Percentiles rank a stretch among this genome's conserved stretches.
Conservation (phyloP, 1,140 invertebrate genomes). For the Acarapis woodi region DNA sequence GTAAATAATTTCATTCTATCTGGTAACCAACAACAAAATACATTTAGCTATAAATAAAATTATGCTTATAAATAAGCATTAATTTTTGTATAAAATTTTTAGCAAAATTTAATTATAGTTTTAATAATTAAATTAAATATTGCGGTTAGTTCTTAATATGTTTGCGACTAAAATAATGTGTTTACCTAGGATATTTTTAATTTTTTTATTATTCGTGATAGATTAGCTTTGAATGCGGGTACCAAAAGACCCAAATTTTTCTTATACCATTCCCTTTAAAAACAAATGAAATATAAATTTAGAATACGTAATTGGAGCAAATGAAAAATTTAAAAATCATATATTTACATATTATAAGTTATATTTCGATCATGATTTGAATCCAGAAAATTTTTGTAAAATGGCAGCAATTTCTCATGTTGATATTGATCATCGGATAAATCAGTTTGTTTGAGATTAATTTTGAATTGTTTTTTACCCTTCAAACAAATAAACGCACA, state of each 20-base stretch:
- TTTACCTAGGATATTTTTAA: background rate
- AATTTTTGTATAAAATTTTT: background rate
- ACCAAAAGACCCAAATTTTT: background rate
- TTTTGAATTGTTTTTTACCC: too few species aligned
- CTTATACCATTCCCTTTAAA: conserved; percentile 9
- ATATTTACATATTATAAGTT: conserved; percentile 7
- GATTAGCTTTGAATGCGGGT: conserved; percentile 18
- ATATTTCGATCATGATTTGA: conserved; percentile 4
- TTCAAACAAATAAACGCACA: background rate
- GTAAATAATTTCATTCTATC: too few species aligned
- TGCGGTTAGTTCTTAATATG: background rate
- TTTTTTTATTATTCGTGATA: too few species aligned
- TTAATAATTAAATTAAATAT: background rate
- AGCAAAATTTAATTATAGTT: background rate
- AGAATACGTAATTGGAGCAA: background rate
- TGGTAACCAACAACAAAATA: background rate
- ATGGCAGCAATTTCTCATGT: conserved; percentile 8
- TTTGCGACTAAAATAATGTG: background rate
- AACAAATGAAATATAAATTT: background rate
- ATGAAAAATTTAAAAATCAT: background rate
- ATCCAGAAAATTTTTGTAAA: conserved; percentile 8
- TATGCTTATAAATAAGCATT: background rate
- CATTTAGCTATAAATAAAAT: background rate
- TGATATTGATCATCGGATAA: background rate
- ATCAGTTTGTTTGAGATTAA: too few species aligned